Evolutionary conservation across 2,888 invertebrate genomes (phyloP).

Genomic region (Sarcophaga carnaria): DNA sequence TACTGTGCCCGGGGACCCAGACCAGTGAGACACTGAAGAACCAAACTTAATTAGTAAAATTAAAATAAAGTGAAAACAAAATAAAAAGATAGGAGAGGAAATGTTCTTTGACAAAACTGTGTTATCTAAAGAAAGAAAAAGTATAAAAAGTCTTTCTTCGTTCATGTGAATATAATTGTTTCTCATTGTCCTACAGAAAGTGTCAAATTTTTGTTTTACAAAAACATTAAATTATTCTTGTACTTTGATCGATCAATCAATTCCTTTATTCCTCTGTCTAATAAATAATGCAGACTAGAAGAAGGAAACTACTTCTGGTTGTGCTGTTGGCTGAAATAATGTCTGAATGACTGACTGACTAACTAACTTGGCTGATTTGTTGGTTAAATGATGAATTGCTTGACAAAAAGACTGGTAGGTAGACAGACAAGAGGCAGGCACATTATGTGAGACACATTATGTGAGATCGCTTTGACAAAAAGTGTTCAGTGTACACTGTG

Average conservation of each 20-base stretch:
- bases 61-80: no score
- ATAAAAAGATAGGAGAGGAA: no score
- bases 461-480: not conserved
- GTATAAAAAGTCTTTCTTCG: no score
- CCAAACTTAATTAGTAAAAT: no score
- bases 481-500: constrained; percentile 17
- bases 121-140: no score
- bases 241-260: not conserved
- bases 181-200: no score
- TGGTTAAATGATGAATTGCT: constrained; percentile 55
- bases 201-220: no score
- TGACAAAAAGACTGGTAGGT: constrained; percentile 35
- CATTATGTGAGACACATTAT: not conserved
- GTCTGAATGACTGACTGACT: constrained; percentile 21
- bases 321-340: constrained; percentile 50
- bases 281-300: constrained; percentile 41
- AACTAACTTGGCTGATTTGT: constrained; percentile 55
- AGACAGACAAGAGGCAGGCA: not conserved
- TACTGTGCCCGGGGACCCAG: no score
- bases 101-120: no score
- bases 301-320: constrained; percentile 24
- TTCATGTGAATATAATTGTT: no score
- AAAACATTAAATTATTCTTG: no score
- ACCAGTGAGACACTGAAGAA: no score
- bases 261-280: constrained; percentile 19